Base-by-base conservation (phyloP, 2,797 vertebrate species). In the Toxotes lorentzi region DNA sequence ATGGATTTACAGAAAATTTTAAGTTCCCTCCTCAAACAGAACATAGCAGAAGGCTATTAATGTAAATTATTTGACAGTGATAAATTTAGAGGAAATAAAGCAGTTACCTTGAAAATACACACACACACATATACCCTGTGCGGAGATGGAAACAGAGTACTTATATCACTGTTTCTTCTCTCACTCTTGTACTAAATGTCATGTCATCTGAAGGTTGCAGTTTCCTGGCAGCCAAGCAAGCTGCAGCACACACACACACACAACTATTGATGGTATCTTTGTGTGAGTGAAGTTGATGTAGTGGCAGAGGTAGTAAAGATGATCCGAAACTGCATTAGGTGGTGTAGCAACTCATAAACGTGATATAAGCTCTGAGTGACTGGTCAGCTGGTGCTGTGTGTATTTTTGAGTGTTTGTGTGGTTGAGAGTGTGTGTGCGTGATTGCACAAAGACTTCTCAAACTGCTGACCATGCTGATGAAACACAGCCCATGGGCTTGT, bases 401-500 rank as follows among this genome's bases (percentile, higher is more conserved):
- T 61, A 19, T 80, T 13, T 70, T 35, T 60, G 30, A 53, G 70
- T 70, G 13, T 62, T 1, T 30, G 35, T 57, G 62, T 63, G 47
- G 51, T 50, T 60, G 16, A 57, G 23, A 70, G 38, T 51, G 47
- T 54, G 17, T 61, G 67, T 61, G 61, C 65, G 71, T 35, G 56
- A 69, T 34, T 56, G 74, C 40, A 77, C 70, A 76, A 82, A 76
- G 74, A 67, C 21, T 72, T 84, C 68, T 88, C 21, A 3, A 92
- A 88, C 83, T 91, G 91, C 90, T 92, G 91, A 92, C 88, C 83
- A 82, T 50, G 85, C 81, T 84, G 87, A 93, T 91, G 81, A 92
- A 93, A 89, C 62, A 81, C 73, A 80, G 85, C 83, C 71, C 24
- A 21, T 53, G 65, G 83, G 77, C 69, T 61, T 70, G 81, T 86